phyloP scores from a whole-genome alignment of 2,113 vertebrate species.

The Psittacula cyanocephala region DNA sequence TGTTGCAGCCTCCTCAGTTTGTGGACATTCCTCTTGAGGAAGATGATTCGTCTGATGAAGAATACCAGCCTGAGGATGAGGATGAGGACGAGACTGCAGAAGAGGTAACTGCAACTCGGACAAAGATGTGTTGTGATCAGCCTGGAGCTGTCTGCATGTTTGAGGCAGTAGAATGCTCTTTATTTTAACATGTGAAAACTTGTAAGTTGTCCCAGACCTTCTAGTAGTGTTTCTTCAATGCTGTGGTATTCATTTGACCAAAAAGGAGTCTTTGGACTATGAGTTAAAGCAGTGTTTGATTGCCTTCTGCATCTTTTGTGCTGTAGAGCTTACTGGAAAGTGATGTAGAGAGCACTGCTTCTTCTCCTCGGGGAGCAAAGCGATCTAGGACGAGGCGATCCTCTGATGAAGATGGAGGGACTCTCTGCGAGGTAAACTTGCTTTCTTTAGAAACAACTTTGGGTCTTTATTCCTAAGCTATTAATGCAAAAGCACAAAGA shows the following conservation, averaged over 20 bases:
- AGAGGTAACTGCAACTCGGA: slow-evolving; percentile 74
- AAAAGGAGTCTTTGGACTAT: neutral
- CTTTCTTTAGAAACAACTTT: neutral
- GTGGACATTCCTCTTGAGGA: slow-evolving; percentile 95
- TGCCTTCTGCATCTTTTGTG: neutral
- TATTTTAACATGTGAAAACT: neutral
- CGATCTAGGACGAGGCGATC: slow-evolving; percentile 37
- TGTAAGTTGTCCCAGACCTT: rapidly evolving
- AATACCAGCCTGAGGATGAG: slow-evolving; percentile 93
- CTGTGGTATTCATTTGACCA: rapidly evolving
- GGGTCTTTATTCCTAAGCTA: neutral
- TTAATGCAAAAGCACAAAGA: neutral
- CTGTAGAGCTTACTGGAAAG: slow-evolving; percentile 89
- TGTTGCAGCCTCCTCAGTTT: slow-evolving; percentile 87
- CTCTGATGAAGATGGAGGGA: slow-evolving; percentile 75
- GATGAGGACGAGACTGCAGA: slow-evolving; percentile 94
- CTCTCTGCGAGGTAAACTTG: slow-evolving; percentile 49
- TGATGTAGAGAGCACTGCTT: slow-evolving; percentile 88
- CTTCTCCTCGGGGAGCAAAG: slow-evolving; percentile 80
- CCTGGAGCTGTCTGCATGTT: neutral
- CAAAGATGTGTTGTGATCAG: neutral
- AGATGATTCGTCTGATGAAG: slow-evolving; percentile 95
- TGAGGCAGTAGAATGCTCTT: neutral
- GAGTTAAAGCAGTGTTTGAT: neutral
- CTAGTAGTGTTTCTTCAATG: neutral